phyloP scores from a whole-genome alignment of 2,888 invertebrate species.

The Gandaritis pyraliata region DNA sequence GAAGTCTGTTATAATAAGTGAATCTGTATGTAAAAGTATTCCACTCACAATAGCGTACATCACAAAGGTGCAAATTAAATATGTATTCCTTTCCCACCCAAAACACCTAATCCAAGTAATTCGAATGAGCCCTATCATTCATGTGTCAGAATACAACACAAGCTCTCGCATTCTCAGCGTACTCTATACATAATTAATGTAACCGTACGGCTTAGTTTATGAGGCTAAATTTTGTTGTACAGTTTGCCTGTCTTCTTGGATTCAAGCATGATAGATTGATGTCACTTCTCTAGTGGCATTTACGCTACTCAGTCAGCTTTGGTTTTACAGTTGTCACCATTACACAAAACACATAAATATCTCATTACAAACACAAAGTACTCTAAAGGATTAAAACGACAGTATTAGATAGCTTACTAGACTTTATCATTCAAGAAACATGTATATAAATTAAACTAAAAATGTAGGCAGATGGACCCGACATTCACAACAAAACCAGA shows the following conservation, averaged over 20 bases:
- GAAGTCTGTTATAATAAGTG: neutral
- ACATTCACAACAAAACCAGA: neutral
- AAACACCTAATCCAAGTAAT: slow-evolving; percentile 39
- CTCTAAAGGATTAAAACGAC: too few species aligned
- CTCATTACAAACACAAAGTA: too few species aligned
- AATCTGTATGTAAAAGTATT: neutral
- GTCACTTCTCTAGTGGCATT: neutral
- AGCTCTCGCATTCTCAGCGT: slow-evolving; percentile 47
- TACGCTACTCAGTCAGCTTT: too few species aligned
- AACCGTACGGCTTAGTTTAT: slow-evolving; percentile 33
- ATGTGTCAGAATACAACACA: slow-evolving; percentile 51
- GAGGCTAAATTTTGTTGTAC: slow-evolving; percentile 18
- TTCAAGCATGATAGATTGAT: neutral
- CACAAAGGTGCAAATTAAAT: slow-evolving; percentile 25
- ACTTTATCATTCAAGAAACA: too few species aligned
- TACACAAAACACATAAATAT: too few species aligned
- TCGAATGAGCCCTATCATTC: slow-evolving; percentile 53
- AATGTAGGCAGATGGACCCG: slow-evolving; percentile 10
- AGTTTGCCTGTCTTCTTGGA: neutral
- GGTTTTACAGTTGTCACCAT: too few species aligned
- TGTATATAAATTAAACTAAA: too few species aligned
- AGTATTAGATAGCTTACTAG: too few species aligned
- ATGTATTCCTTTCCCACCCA: slow-evolving; percentile 30
- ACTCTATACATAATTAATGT: slow-evolving; percentile 57
- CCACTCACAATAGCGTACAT: neutral